Percentiles rank a stretch among this genome's conserved stretches.
These are phyloP conservation scores for Rhogogaster chlorosoma DNA, from an alignment of 2,888 invertebrate species.

Conservation along the genomic window DNA sequence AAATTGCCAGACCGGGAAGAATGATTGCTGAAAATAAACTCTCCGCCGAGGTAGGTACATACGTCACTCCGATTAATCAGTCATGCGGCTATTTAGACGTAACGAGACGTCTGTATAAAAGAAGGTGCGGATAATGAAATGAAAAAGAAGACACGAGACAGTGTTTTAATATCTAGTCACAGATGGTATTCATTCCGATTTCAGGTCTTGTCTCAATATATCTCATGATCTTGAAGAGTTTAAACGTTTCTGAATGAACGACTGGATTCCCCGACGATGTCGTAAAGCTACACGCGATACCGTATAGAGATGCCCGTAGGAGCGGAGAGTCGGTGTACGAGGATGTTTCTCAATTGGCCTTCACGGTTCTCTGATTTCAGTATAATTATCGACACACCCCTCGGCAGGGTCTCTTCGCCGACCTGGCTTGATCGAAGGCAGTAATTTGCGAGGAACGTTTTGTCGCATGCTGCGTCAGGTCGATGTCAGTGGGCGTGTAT, in stretches of 20 bases:
- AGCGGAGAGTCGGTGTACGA: background rate
- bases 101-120: background rate
- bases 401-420: background rate
- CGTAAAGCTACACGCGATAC: background rate
- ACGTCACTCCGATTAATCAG: background rate
- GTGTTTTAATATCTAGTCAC: background rate
- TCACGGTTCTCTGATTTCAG: conserved; percentile 50
- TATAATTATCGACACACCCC: conserved; percentile 46
- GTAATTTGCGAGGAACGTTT: conserved; percentile 50
- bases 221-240: background rate
- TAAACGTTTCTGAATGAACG: conserved; percentile 4
- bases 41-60: background rate
- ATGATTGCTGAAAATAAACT: background rate
- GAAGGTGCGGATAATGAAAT: background rate
- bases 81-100: background rate
- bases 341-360: conserved; percentile 31
- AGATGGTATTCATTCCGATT: background rate
- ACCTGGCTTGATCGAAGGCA: conserved; percentile 30
- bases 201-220: background rate
- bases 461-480: conserved; percentile 71
- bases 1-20: background rate
- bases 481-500: conserved; percentile 58
- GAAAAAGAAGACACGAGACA: background rate
- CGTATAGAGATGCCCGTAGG: background rate
- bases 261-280: background rate